Percentiles rank a stretch among this genome's conserved stretches.
These are phyloP conservation scores for Nephila pilipes DNA, from an alignment of 1,140 invertebrate species.

Conservation along the genomic window DNA sequence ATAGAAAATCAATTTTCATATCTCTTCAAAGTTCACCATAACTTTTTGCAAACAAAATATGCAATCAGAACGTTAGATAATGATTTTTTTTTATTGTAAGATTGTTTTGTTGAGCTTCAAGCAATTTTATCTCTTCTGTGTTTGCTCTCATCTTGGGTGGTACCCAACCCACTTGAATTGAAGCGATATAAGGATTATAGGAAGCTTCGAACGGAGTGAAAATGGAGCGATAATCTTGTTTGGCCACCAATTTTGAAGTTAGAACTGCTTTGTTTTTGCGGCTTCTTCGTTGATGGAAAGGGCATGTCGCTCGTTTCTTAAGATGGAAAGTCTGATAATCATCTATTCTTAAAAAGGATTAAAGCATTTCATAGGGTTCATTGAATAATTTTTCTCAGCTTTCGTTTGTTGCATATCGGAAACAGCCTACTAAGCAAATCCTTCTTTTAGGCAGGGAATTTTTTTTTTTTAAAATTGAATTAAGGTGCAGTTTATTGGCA, in stretches of 20 bases:
- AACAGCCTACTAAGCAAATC: too few relatives aligned
- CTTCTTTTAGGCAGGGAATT: too few relatives aligned
- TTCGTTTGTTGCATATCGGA: too few relatives aligned
- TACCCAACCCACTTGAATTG: background rate
- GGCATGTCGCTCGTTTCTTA: background rate
- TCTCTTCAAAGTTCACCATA: background rate
- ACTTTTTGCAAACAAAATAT: background rate
- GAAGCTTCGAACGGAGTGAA: background rate
- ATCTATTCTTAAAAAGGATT: background rate
- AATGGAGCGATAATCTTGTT: conserved; percentile 31
- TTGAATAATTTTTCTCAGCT: background rate
- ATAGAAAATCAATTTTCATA: background rate
- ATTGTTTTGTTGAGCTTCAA: background rate
- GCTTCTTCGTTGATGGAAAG: conserved; percentile 5
- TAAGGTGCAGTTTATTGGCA: too few relatives aligned
- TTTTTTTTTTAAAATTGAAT: background rate
- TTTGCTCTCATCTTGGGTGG: conserved; percentile 21
- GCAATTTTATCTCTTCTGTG: background rate
- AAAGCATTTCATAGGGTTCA: background rate
- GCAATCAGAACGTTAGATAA: background rate
- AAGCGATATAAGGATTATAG: conserved; percentile 10
- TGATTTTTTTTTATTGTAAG: background rate
- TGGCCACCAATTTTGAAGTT: background rate
- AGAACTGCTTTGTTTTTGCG: background rate
- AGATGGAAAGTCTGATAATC: background rate